Base-by-base conservation (phyloP, 2,113 vertebrate species). In the Percopsis transmontana region DNA sequence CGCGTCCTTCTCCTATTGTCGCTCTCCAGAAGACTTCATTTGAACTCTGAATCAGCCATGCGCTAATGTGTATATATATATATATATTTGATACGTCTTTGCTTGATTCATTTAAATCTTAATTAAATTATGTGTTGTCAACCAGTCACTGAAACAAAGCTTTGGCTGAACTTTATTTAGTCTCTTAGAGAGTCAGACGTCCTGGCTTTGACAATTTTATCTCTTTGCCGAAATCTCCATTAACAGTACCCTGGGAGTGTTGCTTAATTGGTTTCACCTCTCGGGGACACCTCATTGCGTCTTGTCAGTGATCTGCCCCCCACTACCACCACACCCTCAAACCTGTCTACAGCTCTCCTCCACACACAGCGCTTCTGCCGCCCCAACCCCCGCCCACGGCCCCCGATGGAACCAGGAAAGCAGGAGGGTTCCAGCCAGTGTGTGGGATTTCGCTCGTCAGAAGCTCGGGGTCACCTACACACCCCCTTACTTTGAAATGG, bases 401-500 rank as follows among this genome's bases (percentile, higher is more conserved):
- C 86, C 50, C 82, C 70, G 55, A 39, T 40, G 75, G 78, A 87
- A 84, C 85, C 77, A 74, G 80, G 85, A 83, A 83, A 79, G 86
- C 79, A 86, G 77, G 72, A 84, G 68, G 80, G 81, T 81, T 86
- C 81, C 78, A 74, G 85, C 88, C 87, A 76, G 84, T 89, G 86
- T 91, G 89, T 89, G 92, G 88, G 90, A 90, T 89, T 91, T 86
- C 82, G 89, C 88, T 89, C 75, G 75, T 89, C 89, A 89, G 88
- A 89, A 87, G 87, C 85, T 87, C 73, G 77, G 87, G 92, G 92
- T 93, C 92, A 92, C 90, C 85, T 91, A 88, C 84, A 90, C 90
- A 89, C 87, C 91, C 87, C 89, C 91, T 90, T 80, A 80, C 90
- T 92, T 91, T 92, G 91, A 93, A 93, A 90, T 68, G 81, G 89